Conservation (phyloP, 92 coral and sea anemone genomes). For the Porites evermanni region DNA sequence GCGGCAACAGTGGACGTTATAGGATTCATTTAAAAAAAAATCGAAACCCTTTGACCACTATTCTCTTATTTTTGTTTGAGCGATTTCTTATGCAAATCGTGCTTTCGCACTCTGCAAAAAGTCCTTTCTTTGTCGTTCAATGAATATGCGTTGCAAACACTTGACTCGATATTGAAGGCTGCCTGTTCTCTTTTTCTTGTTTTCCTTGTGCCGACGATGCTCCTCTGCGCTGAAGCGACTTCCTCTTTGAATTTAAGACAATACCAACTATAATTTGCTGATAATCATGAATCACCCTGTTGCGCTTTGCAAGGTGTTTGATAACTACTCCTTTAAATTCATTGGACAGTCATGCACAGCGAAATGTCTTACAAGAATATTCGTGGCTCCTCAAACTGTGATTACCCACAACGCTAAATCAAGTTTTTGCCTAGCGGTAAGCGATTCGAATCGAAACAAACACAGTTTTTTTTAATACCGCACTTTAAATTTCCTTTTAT, state of each 20-base stretch:
- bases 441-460: slow-evolving; percentile 20
- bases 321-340: neutral
- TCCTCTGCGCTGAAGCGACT: neutral
- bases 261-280: neutral
- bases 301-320: neutral
- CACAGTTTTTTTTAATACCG: neutral
- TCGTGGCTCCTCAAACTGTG: neutral
- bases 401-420: neutral
- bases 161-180: neutral
- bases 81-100: neutral
- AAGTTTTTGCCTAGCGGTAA: neutral
- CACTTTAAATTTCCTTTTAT: slow-evolving; percentile 20
- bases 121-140: neutral
- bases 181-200: slow-evolving; percentile 8
- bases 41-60: neutral
- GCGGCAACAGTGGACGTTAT: slow-evolving; percentile 66
- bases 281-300: neutral
- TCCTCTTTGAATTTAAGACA: slow-evolving; percentile 2
- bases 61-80: neutral
- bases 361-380: neutral
- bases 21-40: slow-evolving; percentile 61
- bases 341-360: neutral
- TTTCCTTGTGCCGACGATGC: neutral
- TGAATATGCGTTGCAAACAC: neutral
- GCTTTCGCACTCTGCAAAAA: neutral